phyloP scores from a whole-genome alignment of 2,113 vertebrate genomes.

The Spheniscus mendiculus region DNA sequence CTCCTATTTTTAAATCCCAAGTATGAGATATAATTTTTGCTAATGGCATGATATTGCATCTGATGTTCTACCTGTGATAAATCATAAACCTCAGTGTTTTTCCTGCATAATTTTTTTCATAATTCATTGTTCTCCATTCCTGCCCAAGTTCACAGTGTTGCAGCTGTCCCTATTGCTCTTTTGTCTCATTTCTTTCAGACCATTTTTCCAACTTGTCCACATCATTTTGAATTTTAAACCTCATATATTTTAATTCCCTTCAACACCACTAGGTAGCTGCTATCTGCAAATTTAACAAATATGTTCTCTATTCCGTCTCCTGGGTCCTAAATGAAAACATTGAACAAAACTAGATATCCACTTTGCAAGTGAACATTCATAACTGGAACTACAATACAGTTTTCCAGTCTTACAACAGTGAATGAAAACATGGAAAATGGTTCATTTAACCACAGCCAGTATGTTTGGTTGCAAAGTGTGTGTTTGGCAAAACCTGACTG shows the following conservation, averaged over 20 bases:
- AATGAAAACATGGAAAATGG: not conserved
- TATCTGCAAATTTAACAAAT: not conserved
- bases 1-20: not conserved
- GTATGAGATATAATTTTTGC: not conserved
- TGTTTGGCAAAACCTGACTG: not conserved
- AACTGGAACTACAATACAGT: not conserved
- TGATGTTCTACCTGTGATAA: not conserved
- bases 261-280: not conserved
- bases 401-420: not conserved
- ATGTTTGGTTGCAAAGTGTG: not conserved
- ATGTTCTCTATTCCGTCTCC: not conserved
- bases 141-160: not conserved
- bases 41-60: not conserved
- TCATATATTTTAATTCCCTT: not conserved
- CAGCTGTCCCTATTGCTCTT: not conserved
- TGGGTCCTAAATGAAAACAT: not conserved
- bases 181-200: not conserved
- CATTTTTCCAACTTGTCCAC: not conserved
- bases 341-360: not conserved
- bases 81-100: not conserved
- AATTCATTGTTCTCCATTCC: not conserved
- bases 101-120: not conserved
- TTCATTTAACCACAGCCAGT: not conserved
- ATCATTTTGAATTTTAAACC: not conserved
- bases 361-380: not conserved